Base-by-base conservation (phyloP, 2,113 vertebrate genomes). In the Ptychochromis oligacanthus region DNA sequence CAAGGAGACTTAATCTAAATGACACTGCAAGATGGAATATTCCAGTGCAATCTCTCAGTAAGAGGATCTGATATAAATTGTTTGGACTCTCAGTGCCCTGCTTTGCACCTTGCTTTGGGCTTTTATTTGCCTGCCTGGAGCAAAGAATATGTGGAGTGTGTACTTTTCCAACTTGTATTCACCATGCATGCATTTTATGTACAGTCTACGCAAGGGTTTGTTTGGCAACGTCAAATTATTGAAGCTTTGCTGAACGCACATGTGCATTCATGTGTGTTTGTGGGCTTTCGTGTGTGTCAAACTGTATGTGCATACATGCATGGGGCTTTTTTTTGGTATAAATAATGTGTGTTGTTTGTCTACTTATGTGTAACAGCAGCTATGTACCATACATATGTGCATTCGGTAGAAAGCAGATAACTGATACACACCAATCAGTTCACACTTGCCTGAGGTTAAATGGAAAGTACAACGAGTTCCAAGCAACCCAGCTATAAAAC, bases 1-100 rank as follows among this genome's bases (percentile, higher is more conserved):
- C 36, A 15, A 43, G 58, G 28, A 67, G 58, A 55, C 38, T 86
- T 88, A 61, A 81, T 87, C 67, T 83, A 70, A 79, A 88, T 75
- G 70, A 89, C 80, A 52, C 4, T 58, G 11, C 46, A 82, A 62
- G 54, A 87, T 79, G 74, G 62, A 89, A 92, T 77, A 79, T 82
- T 81, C 77, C 46, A 40, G 46, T 28, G 59, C 55, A 57, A 90
- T 75, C 70, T 65, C 64, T 67, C 52, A 7, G 18, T 43, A 55
- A 62, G 64, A 81, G 43, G 36, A 91, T 78, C 58, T 59, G 56
- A 88, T 40, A 56, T 11, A 70, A 77, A 26, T 67, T 60, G 86
- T 87, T 88, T 89, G 75, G 80, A 82, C 76, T 83, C 55, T 40
- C 28, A 10, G 17, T 46, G 64, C n/a, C 61, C 12, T 74, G 57